phyloP scores from a whole-genome alignment of 2,888 invertebrate genomes.

The Hyalella azteca region DNA sequence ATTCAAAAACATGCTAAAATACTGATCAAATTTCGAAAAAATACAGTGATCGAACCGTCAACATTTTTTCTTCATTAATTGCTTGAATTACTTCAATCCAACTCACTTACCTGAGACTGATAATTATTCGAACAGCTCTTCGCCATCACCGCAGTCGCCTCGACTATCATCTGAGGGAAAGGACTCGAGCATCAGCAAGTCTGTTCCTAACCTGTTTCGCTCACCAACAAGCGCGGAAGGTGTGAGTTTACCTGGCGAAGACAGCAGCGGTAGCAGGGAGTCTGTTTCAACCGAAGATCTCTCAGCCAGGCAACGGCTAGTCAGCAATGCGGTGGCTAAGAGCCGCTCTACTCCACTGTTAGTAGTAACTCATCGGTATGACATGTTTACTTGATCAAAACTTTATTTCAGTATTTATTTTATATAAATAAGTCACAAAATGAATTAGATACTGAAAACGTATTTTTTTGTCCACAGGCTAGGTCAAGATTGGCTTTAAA shows the following conservation, averaged over 20 bases:
- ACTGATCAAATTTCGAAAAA: no score
- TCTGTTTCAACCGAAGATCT: neutral
- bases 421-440: no score
- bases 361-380: neutral
- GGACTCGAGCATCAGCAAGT: neutral
- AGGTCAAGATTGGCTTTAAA: no score
- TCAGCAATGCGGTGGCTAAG: neutral
- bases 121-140: neutral
- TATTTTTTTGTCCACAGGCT: no score
- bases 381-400: no score
- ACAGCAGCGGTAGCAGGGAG: neutral
- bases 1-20: no score
- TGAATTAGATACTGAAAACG: no score
- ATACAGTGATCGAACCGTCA: no score
- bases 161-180: neutral
- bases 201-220: neutral
- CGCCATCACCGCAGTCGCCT: conserved; percentile 4
- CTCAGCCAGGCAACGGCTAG: neutral
- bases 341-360: neutral
- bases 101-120: no score
- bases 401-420: no score
- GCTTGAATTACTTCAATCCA: no score
- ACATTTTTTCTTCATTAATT: no score
- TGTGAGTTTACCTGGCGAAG: neutral
- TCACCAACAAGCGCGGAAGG: neutral